phyloP scores from a whole-genome alignment of 2,797 vertebrate species.

The Brotula barbata region DNA sequence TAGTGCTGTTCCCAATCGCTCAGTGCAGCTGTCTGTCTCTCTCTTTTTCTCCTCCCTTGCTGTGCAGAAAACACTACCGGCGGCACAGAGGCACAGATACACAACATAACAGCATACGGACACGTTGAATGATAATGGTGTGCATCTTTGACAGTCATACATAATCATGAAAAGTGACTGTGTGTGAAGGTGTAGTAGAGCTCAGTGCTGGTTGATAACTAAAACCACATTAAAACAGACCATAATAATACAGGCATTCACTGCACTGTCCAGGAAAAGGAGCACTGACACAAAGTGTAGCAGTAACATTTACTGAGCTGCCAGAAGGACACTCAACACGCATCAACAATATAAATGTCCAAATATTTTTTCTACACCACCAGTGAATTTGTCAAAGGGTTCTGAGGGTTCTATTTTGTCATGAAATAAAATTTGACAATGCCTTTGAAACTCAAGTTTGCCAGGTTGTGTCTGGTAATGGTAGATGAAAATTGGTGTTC shows the following conservation, averaged over 20 bases:
- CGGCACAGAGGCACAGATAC: constrained; percentile 31
- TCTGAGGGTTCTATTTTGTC: neutral
- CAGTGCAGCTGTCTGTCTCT: constrained; percentile 17
- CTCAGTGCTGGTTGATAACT: constrained; percentile 57
- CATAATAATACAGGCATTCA: constrained; percentile 51
- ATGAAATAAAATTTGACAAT: neutral
- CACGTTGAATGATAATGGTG: constrained; percentile 52
- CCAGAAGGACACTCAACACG: constrained; percentile 8
- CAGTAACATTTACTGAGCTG: constrained; percentile 49
- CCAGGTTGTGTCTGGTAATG: too few species aligned
- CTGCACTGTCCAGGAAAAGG: constrained; percentile 57
- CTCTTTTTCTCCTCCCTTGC: constrained; percentile 1
- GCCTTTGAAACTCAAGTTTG: too few species aligned
- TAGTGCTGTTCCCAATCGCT: constrained; percentile 64
- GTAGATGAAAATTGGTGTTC: neutral
- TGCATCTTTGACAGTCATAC: constrained; percentile 42
- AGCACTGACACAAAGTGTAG: constrained; percentile 51
- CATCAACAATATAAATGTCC: constrained; percentile 7
- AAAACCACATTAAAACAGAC: constrained; percentile 67
- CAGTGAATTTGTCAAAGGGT: neutral
- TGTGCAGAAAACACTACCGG: constrained; percentile 42
- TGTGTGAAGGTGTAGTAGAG: constrained; percentile 38
- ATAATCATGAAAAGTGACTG: constrained; percentile 47
- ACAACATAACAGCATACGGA: constrained; percentile 35
- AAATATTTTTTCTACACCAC: neutral